Percentiles rank a stretch among this genome's conserved stretches.
Evolutionary conservation across 2,888 invertebrate genomes (phyloP).

Genomic region (Alentia gelatinosa): DNA sequence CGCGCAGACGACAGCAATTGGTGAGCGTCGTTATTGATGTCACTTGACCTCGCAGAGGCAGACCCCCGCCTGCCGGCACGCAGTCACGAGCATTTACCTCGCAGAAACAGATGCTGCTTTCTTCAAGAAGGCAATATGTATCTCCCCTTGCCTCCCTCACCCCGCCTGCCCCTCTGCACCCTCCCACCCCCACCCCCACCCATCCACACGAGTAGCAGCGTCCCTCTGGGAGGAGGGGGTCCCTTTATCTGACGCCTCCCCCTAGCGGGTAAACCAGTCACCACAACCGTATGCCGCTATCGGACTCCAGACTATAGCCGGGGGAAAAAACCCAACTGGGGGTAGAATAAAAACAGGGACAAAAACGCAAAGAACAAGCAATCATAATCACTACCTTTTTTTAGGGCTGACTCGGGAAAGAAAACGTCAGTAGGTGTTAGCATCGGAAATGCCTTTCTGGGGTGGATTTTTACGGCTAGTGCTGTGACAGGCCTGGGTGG

Average conservation of each 20-base stretch:
- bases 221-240: not conserved
- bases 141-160: not conserved
- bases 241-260: not conserved
- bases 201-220: not conserved
- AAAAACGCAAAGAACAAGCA: conserved; percentile 38
- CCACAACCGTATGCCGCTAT: not conserved
- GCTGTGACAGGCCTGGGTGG: not conserved
- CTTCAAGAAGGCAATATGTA: conserved; percentile 12
- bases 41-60: conserved; percentile 32
- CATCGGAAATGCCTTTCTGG: conserved; percentile 24
- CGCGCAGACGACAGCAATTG: not conserved
- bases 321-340: not conserved
- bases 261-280: not conserved
- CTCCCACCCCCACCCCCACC: not conserved
- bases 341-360: not conserved
- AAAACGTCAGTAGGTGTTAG: conserved; percentile 40
- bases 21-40: conserved; percentile 38
- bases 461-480: not conserved
- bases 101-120: conserved; percentile 9
- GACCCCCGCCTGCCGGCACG: not conserved
- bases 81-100: conserved; percentile 43
- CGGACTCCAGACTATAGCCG: not conserved
- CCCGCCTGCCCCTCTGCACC: not conserved
- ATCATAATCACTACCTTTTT: conserved; percentile 48
- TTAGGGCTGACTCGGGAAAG: not conserved